Conservation (phyloP, 2,888 invertebrate genomes). For the Orchesella flavescens region DNA sequence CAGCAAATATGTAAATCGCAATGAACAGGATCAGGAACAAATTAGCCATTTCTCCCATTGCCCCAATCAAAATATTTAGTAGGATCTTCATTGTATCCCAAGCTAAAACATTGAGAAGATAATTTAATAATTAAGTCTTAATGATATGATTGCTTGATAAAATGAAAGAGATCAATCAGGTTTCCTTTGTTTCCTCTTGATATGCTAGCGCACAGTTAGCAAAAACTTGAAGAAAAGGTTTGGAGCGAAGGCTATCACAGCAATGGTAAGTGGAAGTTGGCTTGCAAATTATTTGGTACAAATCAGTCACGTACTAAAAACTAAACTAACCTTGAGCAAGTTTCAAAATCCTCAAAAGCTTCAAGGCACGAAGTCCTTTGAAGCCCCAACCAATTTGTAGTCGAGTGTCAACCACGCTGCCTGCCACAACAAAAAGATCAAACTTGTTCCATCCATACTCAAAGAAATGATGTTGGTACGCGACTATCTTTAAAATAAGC, state of each 20-base stretch:
- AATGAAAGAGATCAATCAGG: too few species aligned
- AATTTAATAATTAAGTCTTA: too few species aligned
- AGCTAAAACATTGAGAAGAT: too few species aligned
- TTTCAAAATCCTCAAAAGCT: constrained; percentile 90
- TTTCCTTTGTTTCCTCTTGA: too few species aligned
- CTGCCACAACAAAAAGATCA: constrained; percentile 81
- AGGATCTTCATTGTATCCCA: constrained; percentile 98
- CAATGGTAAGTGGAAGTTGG: too few species aligned
- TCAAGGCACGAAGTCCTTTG: constrained; percentile 12
- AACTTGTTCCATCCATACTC: constrained; percentile 96
- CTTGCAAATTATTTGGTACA: too few species aligned
- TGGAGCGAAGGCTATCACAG: too few species aligned
- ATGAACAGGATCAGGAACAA: constrained; percentile 94
- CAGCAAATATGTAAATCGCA: constrained; percentile 97
- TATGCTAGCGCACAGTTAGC: too few species aligned
- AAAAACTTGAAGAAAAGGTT: too few species aligned
- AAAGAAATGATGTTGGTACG: constrained; percentile 93
- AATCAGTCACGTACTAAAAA: too few species aligned
- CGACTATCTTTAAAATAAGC: constrained; percentile 92
- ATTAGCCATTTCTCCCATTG: constrained; percentile 95
- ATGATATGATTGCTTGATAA: too few species aligned
- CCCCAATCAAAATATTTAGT: constrained; percentile 95
- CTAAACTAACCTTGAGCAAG: too few species aligned
- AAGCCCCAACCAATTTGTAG: background rate
- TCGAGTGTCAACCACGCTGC: constrained; percentile 11